Conservation (phyloP, 2,113 vertebrate species). For the Pagrus major region DNA sequence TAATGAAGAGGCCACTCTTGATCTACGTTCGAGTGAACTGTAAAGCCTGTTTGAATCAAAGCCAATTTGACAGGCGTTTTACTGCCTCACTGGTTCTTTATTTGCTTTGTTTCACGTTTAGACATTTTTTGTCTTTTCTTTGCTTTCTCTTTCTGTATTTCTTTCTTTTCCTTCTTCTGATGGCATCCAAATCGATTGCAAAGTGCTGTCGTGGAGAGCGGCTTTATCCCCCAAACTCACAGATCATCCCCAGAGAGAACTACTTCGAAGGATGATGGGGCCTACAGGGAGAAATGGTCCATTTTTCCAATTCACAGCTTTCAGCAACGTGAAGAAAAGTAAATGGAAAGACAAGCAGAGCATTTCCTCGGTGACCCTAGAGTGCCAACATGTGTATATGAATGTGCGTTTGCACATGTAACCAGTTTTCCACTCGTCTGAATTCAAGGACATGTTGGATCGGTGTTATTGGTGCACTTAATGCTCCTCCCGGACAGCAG, state of each 20-base stretch:
- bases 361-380: conserved; percentile 22
- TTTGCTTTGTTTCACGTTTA: conserved; percentile 1
- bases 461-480: conserved; percentile 34
- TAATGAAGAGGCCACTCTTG: conserved; percentile 21
- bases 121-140: neutral
- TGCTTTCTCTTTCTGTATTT: neutral
- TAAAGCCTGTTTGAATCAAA: conserved; percentile 9
- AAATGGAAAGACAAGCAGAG: conserved; percentile 44
- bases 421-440: conserved; percentile 15
- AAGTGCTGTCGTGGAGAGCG: neutral
- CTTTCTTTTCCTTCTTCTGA: neutral
- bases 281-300: conserved; percentile 43
- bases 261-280: conserved; percentile 2
- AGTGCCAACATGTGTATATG: neutral
- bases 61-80: neutral
- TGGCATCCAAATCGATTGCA: neutral
- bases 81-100: neutral
- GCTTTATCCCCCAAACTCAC: neutral
- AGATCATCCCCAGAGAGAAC: conserved; percentile 17
- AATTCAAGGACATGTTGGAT: conserved; percentile 34
- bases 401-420: neutral
- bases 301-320: conserved; percentile 76
- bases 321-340: conserved; percentile 55
- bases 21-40: neutral
- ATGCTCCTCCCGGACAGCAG: conserved; percentile 31